phyloP scores from a whole-genome alignment of 2,888 invertebrate genomes.

The Syrista parreyssii region DNA sequence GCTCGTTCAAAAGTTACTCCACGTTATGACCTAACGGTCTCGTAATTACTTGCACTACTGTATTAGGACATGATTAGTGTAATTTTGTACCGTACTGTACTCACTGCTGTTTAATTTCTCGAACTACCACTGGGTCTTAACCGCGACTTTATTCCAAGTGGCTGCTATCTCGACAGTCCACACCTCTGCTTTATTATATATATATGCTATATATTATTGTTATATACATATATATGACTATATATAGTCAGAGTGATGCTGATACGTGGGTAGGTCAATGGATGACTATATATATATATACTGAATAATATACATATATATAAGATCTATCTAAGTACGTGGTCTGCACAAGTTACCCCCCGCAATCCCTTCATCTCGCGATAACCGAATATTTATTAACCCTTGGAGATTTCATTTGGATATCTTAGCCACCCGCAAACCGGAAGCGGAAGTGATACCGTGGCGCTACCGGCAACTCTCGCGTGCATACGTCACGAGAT shows the following conservation, averaged over 20 bases:
- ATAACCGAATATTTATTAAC: conserved; percentile 56
- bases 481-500: not conserved
- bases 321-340: not conserved
- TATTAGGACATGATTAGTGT: no score
- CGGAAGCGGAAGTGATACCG: conserved; percentile 39
- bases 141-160: conserved; percentile 21
- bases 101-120: not conserved
- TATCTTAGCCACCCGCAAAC: conserved; percentile 29
- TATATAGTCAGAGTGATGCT: conserved; percentile 10
- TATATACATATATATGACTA: not conserved
- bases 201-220: no score
- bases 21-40: no score
- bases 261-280: conserved; percentile 5
- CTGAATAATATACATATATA: conserved; percentile 3
- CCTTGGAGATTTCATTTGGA: conserved; percentile 53
- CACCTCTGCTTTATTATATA: conserved; percentile 44
- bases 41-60: no score
- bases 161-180: conserved; percentile 42
- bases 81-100: no score
- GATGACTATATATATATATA: conserved; percentile 8
- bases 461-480: not conserved
- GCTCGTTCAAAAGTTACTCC: not conserved
- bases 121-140: not conserved
- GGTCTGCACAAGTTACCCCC: conserved; percentile 8
- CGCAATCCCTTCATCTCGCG: conserved; percentile 38